These are phyloP conservation scores for Odobenus rosmarus DNA, from an alignment of 2,113 vertebrate species.

Conservation along the genomic window DNA sequence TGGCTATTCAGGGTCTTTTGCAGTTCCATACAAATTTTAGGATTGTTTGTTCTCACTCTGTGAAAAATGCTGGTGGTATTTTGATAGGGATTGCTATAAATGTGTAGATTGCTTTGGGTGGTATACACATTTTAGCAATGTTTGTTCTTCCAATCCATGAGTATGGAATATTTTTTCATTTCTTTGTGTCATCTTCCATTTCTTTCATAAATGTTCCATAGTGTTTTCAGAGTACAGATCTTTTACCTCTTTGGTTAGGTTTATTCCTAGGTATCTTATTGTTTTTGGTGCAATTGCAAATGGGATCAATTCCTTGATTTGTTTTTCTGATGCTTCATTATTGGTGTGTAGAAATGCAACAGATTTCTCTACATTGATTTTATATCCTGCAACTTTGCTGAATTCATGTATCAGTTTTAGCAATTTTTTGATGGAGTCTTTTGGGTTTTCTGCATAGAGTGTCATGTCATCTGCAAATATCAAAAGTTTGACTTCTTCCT, in stretches of 20 bases:
- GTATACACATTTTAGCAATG: background rate
- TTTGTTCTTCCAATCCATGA: background rate
- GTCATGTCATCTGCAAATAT: background rate
- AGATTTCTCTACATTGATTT: background rate
- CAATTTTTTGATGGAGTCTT: background rate
- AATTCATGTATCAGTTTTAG: background rate
- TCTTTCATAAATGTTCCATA: background rate
- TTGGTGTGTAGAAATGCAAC: background rate
- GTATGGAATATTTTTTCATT: background rate
- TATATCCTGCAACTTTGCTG: background rate
- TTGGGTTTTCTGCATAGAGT: background rate
- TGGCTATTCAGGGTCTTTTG: background rate
- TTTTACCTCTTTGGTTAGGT: background rate
- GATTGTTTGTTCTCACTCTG: background rate
- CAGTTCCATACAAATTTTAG: too few relatives aligned
- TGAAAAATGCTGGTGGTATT: background rate
- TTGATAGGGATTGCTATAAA: background rate
- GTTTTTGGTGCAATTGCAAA: background rate
- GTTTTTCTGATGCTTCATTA: background rate
- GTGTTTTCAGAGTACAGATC: background rate
- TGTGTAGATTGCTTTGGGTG: background rate
- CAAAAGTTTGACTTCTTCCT: background rate
- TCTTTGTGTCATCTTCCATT: background rate
- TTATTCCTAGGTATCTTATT: background rate
- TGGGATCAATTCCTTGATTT: background rate